These are phyloP conservation scores for Ichneumon xanthorius DNA, from an alignment of 2,888 invertebrate genomes.

Conservation along the genomic window DNA sequence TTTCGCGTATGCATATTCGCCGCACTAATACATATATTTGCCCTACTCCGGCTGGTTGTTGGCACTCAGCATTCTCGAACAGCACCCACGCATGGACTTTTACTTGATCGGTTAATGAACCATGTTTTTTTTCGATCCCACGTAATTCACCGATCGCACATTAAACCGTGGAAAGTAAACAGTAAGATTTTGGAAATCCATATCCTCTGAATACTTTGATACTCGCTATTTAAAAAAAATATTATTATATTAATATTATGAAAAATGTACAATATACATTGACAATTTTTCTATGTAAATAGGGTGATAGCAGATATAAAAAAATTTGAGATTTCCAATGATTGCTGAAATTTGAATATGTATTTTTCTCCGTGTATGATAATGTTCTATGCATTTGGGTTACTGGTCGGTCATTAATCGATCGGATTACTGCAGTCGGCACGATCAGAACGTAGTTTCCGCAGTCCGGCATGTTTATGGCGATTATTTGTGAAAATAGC, in stretches of 20 bases:
- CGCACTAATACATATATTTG: background rate
- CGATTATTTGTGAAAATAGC: conserved; percentile 72
- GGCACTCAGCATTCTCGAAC: conserved; percentile 15
- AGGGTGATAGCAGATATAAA: background rate
- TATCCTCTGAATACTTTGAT: no score
- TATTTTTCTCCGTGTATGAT: background rate
- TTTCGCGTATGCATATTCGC: conserved; percentile 25
- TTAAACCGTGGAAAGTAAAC: background rate
- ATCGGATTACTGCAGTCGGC: conserved; percentile 31
- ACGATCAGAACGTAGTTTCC: conserved; percentile 42
- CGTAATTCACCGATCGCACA: background rate
- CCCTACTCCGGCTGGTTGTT: conserved; percentile 8
- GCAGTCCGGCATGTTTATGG: conserved; percentile 67
- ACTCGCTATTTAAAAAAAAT: no score
- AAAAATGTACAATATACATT: no score
- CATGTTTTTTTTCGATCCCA: background rate
- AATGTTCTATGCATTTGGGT: background rate
- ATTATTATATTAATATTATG: no score
- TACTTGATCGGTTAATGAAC: background rate
- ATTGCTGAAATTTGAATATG: background rate
- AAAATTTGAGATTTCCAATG: background rate
- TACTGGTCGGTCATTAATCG: background rate
- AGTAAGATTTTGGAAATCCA: background rate
- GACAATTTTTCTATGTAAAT: background rate
- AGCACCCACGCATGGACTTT: background rate